Evolutionary conservation across 2,113 vertebrate genomes (phyloP).

Genomic region (Paedocypris sp.): DNA sequence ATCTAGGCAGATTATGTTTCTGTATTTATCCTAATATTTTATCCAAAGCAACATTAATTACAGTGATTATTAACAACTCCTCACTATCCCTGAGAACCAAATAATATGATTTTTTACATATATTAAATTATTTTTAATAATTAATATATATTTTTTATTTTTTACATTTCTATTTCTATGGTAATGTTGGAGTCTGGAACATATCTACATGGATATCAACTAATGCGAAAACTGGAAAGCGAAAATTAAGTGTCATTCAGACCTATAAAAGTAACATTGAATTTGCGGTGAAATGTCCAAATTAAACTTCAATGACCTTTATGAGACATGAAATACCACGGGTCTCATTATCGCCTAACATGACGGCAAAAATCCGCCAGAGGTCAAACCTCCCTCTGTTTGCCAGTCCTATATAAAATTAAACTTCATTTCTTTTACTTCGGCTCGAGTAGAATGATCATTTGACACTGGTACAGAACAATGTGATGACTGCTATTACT

Average conservation of each 20-base stretch:
- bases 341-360: slow-evolving; percentile 46
- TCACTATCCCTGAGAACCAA: too few relatives aligned
- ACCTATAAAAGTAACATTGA: slow-evolving; percentile 32
- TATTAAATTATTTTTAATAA: too few relatives aligned
- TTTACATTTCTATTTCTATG: too few relatives aligned
- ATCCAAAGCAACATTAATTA: background rate
- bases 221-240: slow-evolving; percentile 10
- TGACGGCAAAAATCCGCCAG: slow-evolving; percentile 35
- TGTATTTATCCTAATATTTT: background rate
- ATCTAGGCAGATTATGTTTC: background rate
- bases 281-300: slow-evolving; percentile 37
- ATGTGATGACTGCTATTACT: background rate
- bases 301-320: slow-evolving; percentile 48
- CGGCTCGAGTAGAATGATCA: background rate
- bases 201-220: too few relatives aligned
- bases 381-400: slow-evolving; percentile 31
- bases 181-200: too few relatives aligned
- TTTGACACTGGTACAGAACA: background rate
- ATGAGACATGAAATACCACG: slow-evolving; percentile 42
- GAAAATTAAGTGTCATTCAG: slow-evolving; percentile 30
- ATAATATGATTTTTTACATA: too few relatives aligned
- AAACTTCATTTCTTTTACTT: slow-evolving; percentile 22
- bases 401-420: slow-evolving; percentile 30
- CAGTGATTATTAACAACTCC: too few relatives aligned
- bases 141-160: background rate